A percentile compares a stretch with the other conserved stretches of the same genome.
phyloP scores from a whole-genome alignment of 2,113 vertebrate genomes.

The Gymnogyps californianus region DNA sequence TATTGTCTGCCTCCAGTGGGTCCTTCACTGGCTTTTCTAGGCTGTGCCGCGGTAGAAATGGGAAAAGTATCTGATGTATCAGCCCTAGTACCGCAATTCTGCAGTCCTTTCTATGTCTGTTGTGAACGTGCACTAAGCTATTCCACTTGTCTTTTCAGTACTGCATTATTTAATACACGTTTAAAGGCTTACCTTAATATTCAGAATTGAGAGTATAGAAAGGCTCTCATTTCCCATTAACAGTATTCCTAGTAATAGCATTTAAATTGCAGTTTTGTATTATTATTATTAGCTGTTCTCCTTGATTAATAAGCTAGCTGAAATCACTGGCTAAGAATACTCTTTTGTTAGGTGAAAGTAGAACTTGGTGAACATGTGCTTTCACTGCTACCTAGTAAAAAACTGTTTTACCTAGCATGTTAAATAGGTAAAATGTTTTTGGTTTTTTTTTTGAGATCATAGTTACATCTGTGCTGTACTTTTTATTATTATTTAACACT shows the following conservation, averaged over 20 bases:
- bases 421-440: background rate
- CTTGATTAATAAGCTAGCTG: background rate
- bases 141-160: background rate
- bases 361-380: background rate
- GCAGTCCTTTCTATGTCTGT: background rate
- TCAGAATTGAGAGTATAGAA: background rate
- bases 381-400: background rate
- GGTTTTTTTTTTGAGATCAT: background rate
- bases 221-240: background rate
- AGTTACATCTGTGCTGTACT: background rate
- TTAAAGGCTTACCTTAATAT: background rate
- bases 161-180: background rate
- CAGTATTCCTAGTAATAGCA: background rate
- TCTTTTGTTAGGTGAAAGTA: background rate
- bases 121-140: background rate
- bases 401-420: background rate
- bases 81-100: background rate
- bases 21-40: background rate
- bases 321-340: background rate
- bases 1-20: background rate
- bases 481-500: background rate
- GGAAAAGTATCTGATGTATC: background rate
- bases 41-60: background rate
- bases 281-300: background rate
- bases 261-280: background rate